These are phyloP conservation scores for Ptycholaimellus sp. DNA, from an alignment of 2,888 invertebrate species.

Conservation along the genomic window DNA sequence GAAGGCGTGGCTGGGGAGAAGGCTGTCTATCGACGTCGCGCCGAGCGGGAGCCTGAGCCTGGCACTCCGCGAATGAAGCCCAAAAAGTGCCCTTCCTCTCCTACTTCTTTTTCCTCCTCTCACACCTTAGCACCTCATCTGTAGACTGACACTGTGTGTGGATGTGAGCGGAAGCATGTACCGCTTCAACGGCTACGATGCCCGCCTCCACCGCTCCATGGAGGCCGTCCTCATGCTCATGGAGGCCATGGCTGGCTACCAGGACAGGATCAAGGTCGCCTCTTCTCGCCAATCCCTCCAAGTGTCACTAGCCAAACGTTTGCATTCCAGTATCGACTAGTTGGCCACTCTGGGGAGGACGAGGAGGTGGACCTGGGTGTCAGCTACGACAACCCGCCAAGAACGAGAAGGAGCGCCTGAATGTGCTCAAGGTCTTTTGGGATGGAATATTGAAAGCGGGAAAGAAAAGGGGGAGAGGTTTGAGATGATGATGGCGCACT, in stretches of 20 bases:
- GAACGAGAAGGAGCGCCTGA: slow-evolving; percentile 62
- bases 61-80: slow-evolving; percentile 65
- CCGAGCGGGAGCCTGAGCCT: slow-evolving; percentile 21
- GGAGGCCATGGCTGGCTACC: slow-evolving; percentile 68
- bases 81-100: too few relatives aligned
- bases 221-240: slow-evolving; percentile 52
- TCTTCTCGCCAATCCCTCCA: not conserved
- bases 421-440: slow-evolving; percentile 53
- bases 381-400: slow-evolving; percentile 42
- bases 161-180: slow-evolving; percentile 96
- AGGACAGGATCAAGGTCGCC: slow-evolving; percentile 46
- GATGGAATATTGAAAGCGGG: too few relatives aligned
- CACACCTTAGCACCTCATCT: not conserved
- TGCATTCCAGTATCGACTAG: slow-evolving; percentile 50
- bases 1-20: slow-evolving; percentile 73
- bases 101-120: too few relatives aligned
- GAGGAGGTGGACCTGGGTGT: slow-evolving; percentile 35
- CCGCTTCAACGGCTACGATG: slow-evolving; percentile 81
- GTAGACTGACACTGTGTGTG: slow-evolving; percentile 50
- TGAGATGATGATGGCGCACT: slow-evolving; percentile 80
- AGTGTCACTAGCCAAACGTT: not conserved
- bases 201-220: slow-evolving; percentile 63
- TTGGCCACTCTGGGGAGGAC: slow-evolving; percentile 76
- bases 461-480: too few relatives aligned
- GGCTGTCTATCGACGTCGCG: slow-evolving; percentile 47